Conservation (phyloP, 2,888 invertebrate genomes). For the Arge pagana region DNA sequence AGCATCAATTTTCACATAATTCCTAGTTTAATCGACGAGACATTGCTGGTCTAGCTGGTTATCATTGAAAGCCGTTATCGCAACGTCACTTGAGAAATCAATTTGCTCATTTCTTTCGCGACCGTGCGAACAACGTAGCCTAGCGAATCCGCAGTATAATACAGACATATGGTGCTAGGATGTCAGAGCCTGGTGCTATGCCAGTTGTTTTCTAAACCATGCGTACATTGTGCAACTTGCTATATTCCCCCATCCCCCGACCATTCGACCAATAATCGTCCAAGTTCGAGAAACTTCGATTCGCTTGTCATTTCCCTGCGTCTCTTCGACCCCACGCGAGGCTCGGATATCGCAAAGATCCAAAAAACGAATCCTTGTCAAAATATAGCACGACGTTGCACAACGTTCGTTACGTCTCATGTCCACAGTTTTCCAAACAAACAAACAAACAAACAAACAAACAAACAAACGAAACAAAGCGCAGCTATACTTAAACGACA, state of each 20-base stretch:
- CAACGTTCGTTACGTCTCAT: too few species aligned
- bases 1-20: conserved; percentile 17
- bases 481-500: conserved; percentile 40
- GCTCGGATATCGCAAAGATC: too few species aligned
- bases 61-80: conserved; percentile 4
- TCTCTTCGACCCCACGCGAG: too few species aligned
- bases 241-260: too few species aligned
- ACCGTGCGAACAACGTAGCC: not conserved
- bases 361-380: too few species aligned
- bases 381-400: too few species aligned
- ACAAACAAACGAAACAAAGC: conserved; percentile 24
- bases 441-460: conserved; percentile 24
- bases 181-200: conserved; percentile 35
- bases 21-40: conserved; percentile 13
- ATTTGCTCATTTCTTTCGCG: conserved; percentile 11
- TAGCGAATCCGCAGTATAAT: not conserved
- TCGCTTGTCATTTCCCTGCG: too few species aligned
- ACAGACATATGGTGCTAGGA: conserved; percentile 40
- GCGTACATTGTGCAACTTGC: too few species aligned
- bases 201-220: conserved; percentile 13
- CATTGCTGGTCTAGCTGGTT: conserved; percentile 22
- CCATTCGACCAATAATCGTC: too few species aligned
- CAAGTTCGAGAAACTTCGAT: too few species aligned
- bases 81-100: conserved; percentile 10
- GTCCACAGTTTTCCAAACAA: conserved; percentile 33